Evolutionary conservation across 2,113 vertebrate species (phyloP).

Genomic region (Thunnus maccoyii): DNA sequence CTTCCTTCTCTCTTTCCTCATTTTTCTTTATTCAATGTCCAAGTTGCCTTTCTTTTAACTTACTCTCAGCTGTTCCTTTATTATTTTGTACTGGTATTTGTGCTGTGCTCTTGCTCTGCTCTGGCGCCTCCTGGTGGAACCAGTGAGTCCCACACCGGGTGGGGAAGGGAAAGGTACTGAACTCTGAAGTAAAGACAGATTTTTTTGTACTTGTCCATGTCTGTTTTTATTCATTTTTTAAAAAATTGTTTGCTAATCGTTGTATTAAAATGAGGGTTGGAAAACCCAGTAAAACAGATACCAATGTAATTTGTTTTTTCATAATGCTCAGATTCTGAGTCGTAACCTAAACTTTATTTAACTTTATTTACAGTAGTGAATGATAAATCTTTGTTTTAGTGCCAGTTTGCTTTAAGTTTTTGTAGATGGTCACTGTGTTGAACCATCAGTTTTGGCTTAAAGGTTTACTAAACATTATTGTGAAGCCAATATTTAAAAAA

Average conservation of each 20-base stretch:
- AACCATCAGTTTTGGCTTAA: not conserved
- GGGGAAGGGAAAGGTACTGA: slow-evolving; percentile 81
- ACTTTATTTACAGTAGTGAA: too few species aligned
- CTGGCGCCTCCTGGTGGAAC: slow-evolving; percentile 82
- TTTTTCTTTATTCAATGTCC: slow-evolving; percentile 80
- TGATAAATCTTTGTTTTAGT: too few species aligned
- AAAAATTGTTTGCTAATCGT: slow-evolving; percentile 57
- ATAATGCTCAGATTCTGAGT: not conserved
- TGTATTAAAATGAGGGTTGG: slow-evolving; percentile 76
- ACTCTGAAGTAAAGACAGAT: slow-evolving; percentile 83
- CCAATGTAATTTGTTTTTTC: slow-evolving; percentile 38
- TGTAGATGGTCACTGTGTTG: not conserved
- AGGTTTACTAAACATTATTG: not conserved
- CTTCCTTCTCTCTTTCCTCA: slow-evolving; percentile 57
- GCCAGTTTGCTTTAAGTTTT: not conserved
- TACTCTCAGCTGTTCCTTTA: slow-evolving; percentile 74
- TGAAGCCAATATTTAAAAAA: not conserved
- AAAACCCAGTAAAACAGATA: slow-evolving; percentile 46
- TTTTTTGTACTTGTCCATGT: slow-evolving; percentile 78
- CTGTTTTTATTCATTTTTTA: slow-evolving; percentile 68
- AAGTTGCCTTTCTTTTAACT: slow-evolving; percentile 84
- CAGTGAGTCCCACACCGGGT: slow-evolving; percentile 62
- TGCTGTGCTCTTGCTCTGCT: slow-evolving; percentile 84
- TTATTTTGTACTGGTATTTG: slow-evolving; percentile 81
- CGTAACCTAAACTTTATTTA: too few species aligned